phyloP scores from a whole-genome alignment of 1,140 invertebrate genomes.

The Gryllus bimaculatus region DNA sequence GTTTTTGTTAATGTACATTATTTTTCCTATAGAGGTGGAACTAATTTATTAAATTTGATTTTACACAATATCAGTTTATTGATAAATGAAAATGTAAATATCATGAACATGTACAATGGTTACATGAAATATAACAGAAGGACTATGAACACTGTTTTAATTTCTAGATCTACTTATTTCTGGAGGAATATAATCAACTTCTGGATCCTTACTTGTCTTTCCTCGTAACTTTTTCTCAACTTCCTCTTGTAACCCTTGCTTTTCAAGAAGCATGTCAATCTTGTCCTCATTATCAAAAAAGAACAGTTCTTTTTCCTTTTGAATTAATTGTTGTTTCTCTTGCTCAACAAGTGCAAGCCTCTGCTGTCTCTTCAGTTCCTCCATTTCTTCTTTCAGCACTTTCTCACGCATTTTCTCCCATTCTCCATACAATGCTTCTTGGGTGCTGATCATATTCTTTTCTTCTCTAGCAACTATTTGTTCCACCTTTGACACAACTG shows the following conservation, averaged over 20 bases:
- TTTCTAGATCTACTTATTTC: constrained; percentile 35
- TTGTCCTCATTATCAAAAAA: constrained; percentile 69
- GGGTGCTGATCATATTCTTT: neutral
- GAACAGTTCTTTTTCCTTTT: constrained; percentile 57
- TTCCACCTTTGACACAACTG: constrained; percentile 12
- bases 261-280: constrained; percentile 60
- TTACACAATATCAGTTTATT: no score
- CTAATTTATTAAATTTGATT: no score
- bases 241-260: constrained; percentile 1
- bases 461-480: constrained; percentile 34
- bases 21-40: neutral
- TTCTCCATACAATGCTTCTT: constrained; percentile 35
- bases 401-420: constrained; percentile 47
- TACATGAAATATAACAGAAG: neutral
- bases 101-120: neutral
- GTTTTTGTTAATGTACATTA: neutral
- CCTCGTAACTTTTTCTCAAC: constrained; percentile 29
- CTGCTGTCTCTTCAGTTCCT: constrained; percentile 40
- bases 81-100: neutral
- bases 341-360: constrained; percentile 46
- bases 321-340: constrained; percentile 45
- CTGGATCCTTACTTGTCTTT: constrained; percentile 36
- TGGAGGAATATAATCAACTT: constrained; percentile 56
- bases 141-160: neutral
- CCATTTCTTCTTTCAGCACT: constrained; percentile 46